A percentile compares a stretch with the other conserved stretches of the same genome.
phyloP scores from a whole-genome alignment of 2,888 invertebrate species.

The Pycnomerus fuliginosus region DNA sequence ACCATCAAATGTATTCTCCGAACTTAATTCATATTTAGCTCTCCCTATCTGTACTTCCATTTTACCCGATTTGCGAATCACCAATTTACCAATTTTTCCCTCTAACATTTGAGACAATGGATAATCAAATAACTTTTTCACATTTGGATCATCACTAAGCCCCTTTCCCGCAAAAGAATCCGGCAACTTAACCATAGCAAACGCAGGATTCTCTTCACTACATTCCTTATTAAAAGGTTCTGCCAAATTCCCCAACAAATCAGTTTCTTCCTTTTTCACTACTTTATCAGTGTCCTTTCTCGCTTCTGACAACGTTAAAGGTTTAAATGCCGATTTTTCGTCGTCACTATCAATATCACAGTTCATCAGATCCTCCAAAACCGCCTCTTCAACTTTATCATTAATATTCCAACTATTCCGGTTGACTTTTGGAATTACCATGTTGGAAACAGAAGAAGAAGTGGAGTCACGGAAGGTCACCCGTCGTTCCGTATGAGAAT shows the following conservation, averaged over 20 bases:
- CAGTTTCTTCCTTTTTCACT: constrained; percentile 20
- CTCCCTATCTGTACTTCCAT: constrained; percentile 45
- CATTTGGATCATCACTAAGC: constrained; percentile 43
- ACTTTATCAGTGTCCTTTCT: constrained; percentile 23
- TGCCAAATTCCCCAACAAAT: constrained; percentile 15
- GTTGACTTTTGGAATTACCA: constrained; percentile 38
- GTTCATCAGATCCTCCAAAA: constrained; percentile 37
- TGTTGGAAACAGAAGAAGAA: constrained; percentile 24
- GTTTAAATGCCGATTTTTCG: constrained; percentile 36
- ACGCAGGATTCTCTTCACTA: constrained; percentile 40
- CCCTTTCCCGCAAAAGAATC: constrained; percentile 47
- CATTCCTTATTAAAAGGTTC: constrained; percentile 35
- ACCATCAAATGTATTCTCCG: constrained; percentile 17
- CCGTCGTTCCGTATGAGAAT: constrained; percentile 2
- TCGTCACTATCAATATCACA: constrained; percentile 38
- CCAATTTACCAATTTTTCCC: constrained; percentile 47
- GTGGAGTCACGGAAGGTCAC: constrained; percentile 26
- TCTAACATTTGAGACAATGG: constrained; percentile 43
- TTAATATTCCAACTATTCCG: constrained; percentile 39
- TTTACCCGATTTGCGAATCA: constrained; percentile 44
- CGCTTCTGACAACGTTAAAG: constrained; percentile 22
- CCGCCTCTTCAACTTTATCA: constrained; percentile 36
- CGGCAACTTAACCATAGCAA: constrained; percentile 44
- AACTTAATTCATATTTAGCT: constrained; percentile 40
- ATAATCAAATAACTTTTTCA: constrained; percentile 40